phyloP scores from a whole-genome alignment of 2,113 vertebrate species.

The Montifringilla adamsi region DNA sequence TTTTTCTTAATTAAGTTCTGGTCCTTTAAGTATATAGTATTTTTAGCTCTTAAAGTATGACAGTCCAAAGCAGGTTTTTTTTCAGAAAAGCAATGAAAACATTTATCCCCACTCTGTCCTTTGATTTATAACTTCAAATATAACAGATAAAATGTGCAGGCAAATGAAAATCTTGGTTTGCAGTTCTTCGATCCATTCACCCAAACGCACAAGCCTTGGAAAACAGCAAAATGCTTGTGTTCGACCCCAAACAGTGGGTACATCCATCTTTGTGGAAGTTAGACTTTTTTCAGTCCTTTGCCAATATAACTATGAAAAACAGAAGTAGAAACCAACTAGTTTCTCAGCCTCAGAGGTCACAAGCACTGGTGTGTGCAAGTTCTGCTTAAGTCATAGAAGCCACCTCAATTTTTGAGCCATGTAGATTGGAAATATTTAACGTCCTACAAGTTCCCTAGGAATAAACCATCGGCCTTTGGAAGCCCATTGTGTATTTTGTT shows the following conservation, averaged over 20 bases:
- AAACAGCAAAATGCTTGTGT: background rate
- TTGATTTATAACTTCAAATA: background rate
- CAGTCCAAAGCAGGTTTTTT: background rate
- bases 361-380: background rate
- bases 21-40: background rate
- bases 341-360: background rate
- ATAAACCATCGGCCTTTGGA: background rate
- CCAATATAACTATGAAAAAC: background rate
- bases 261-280: background rate
- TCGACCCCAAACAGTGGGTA: background rate
- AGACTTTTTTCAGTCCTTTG: background rate
- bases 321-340: background rate
- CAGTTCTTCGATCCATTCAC: background rate
- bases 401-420: background rate
- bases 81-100: background rate
- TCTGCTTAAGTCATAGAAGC: background rate
- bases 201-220: accelerated
- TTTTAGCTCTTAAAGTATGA: background rate
- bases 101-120: background rate
- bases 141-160: background rate
- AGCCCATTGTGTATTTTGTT: background rate
- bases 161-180: background rate
- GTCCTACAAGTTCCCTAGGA: background rate
- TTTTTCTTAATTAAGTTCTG: background rate
- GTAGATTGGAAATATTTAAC: background rate